phyloP scores from a whole-genome alignment of 1,140 invertebrate species.

The Procambarus clarkii region DNA sequence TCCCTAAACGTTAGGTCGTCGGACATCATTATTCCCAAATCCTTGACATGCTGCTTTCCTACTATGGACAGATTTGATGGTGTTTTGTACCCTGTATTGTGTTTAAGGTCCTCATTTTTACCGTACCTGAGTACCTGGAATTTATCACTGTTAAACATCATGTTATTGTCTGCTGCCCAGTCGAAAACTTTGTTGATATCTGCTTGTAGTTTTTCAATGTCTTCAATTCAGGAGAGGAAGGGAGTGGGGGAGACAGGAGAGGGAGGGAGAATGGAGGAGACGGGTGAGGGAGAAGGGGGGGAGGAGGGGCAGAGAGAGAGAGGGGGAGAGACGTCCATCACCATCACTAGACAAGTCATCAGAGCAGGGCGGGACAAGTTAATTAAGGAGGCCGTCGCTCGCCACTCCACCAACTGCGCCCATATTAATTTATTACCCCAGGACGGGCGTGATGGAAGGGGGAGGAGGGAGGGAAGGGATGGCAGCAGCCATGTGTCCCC shows the following conservation, averaged over 20 bases:
- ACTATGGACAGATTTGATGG: no score
- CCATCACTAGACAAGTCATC: constrained; percentile 7
- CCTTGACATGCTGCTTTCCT: no score
- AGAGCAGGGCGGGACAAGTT: constrained; percentile 20
- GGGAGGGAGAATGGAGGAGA: not conserved
- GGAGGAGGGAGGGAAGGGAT: not conserved
- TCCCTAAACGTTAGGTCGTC: no score
- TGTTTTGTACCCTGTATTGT: no score
- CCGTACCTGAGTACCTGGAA: no score
- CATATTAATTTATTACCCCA: constrained; percentile 5
- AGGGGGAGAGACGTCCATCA: constrained; percentile 4
- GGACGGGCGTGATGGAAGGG: not conserved
- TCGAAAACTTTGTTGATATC: no score
- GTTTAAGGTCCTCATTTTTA: no score
- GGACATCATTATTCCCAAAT: no score
- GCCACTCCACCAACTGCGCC: not conserved
- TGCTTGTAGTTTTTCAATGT: no score
- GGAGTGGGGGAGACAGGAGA: not conserved
- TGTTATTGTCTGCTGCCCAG: no score
- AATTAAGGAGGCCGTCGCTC: constrained; percentile 8
- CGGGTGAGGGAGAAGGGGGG: not conserved
- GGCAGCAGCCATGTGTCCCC: not conserved
- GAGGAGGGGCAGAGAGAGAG: not conserved
- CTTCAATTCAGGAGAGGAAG: not conserved
- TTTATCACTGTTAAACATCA: no score